Evolutionary conservation across 2,888 invertebrate genomes (phyloP), one percentile per base, ranked within the genome.

Genomic region (Pardosa pseudoannulata): DNA sequence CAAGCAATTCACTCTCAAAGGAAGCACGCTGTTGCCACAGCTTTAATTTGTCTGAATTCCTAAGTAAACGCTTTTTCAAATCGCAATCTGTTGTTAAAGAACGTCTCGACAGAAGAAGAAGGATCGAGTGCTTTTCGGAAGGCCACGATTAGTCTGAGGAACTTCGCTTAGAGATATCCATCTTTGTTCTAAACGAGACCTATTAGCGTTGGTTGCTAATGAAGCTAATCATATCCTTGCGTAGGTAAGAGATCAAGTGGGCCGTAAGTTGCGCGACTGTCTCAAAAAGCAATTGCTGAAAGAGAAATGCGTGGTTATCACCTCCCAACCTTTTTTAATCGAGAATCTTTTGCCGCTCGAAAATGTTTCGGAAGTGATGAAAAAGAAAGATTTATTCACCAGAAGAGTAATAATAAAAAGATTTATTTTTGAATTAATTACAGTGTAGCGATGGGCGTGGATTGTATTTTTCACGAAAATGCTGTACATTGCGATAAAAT

Each of bases 151-250:
- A 23, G 3, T 36, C 46, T 46, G 5, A 16, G 16, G 6, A 13
- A n/a, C 31, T 65, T 65, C 13, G 28, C 65, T 11, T 13, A 7
- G 13, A 27, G 62, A 62, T 62, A 65, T 65, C n/a, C 6, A 65
- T 65, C 31, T 31, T 65, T 16, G 29, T 28, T 65, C 65, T 65
- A 16, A 29, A 9, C 16, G 65, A 65, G 13, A 1, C 13, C 31
- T 31, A 65, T 65, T 65, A 29, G 65, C 65, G 65, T 65, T 65
- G 29, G 65, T n/a, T 65, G 65, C 65, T 65, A 65, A 65, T 65
- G 65, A 65, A 13, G 31, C 65, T 65, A 65, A 65, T 65, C 31
- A 65, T 65, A 11, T 29, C 23, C 1, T 65, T 65, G 29, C 65
- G 31, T 31, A 65, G 29, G 31, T 65, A 13, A n/a, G 7, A n/a